phyloP scores from a whole-genome alignment of 64 coral and sea anemone species.

The Pocillopora damicornis region DNA sequence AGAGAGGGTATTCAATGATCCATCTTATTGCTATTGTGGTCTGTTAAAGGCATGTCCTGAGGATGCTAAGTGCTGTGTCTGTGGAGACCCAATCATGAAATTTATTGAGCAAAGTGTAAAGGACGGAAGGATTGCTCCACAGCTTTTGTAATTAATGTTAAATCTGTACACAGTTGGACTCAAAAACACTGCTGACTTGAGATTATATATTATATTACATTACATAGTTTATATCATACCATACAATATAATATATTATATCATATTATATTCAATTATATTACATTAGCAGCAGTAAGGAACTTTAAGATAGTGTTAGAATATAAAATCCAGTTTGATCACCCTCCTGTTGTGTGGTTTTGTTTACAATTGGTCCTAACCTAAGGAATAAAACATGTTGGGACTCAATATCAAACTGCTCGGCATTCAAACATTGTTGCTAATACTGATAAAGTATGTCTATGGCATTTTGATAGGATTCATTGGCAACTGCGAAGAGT shows the following conservation, averaged over 20 bases:
- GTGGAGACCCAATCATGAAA: slow-evolving; percentile 17
- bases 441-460: no score
- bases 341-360: slow-evolving; percentile 15
- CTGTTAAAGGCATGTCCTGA: slow-evolving; percentile 9
- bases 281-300: slow-evolving; percentile 1
- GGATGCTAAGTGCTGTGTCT: not conserved
- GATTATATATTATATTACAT: no score
- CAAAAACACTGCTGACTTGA: no score
- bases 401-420: no score
- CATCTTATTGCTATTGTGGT: slow-evolving; percentile 23
- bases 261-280: no score
- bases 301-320: slow-evolving; percentile 23
- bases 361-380: not conserved
- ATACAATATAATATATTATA: no score
- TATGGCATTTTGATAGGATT: slow-evolving; percentile 4
- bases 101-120: slow-evolving; percentile 12
- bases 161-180: no score
- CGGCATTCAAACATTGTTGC: no score
- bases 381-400: no score
- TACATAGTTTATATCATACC: no score
- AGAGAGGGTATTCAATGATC: slow-evolving; percentile 18
- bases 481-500: slow-evolving; percentile 20
- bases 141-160: not conserved
- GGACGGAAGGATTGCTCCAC: not conserved
- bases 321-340: slow-evolving; percentile 24